These are phyloP conservation scores for Pediacus dermestoides DNA, from an alignment of 2,888 invertebrate genomes.

Conservation along the genomic window DNA sequence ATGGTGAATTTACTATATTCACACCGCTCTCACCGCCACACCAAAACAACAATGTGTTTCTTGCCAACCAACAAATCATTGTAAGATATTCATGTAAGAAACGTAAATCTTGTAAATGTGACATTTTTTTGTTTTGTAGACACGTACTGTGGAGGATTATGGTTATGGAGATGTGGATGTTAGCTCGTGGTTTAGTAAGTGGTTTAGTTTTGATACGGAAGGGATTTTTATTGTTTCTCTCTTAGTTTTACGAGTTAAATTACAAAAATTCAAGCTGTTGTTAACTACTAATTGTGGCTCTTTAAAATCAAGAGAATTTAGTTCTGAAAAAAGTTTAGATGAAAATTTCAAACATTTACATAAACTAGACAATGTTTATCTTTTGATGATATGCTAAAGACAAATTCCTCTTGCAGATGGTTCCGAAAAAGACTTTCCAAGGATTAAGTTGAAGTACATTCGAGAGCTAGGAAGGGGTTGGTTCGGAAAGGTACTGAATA, in stretches of 20 bases:
- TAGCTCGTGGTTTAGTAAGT: constrained; percentile 52
- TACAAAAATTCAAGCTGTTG: no score
- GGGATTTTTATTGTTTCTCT: no score
- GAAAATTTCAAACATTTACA: no score
- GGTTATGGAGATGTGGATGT: constrained; percentile 46
- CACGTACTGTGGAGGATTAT: constrained; percentile 41
- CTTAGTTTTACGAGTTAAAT: no score
- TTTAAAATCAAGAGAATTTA: no score
- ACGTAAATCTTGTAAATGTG: constrained; percentile 1
- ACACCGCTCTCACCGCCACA: constrained; percentile 47
- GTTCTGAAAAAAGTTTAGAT: no score
- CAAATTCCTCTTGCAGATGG: constrained; percentile 49
- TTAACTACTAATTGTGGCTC: no score
- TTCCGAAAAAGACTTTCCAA: constrained; percentile 62
- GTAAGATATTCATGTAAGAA: constrained; percentile 28
- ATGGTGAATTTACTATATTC: constrained; percentile 48
- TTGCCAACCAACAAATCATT: constrained; percentile 43
- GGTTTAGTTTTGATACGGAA: no score
- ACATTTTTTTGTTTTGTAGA: constrained; percentile 32
- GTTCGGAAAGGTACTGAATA: constrained; percentile 66
- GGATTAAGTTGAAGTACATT: constrained; percentile 75
- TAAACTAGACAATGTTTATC: no score
- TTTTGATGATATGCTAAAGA: constrained; percentile 3
- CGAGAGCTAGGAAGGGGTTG: constrained; percentile 79
- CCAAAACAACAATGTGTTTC: constrained; percentile 50